A percentile compares a stretch with the other conserved stretches of the same genome.
phyloP scores from a whole-genome alignment of 2,113 vertebrate genomes.

The Calyptomena viridis region DNA sequence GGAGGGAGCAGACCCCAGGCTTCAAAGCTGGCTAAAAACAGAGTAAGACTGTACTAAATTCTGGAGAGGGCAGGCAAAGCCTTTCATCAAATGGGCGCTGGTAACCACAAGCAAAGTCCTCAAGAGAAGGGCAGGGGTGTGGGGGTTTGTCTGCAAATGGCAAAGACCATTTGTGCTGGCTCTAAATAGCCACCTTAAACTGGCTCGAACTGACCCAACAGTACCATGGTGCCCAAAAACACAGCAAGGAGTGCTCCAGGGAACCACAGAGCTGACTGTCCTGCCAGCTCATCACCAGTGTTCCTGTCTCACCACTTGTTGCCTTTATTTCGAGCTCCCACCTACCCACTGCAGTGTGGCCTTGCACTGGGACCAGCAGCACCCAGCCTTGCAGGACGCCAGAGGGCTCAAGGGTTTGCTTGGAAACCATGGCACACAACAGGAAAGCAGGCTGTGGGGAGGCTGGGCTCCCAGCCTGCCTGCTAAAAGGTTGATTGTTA shows the following conservation, averaged over 20 bases:
- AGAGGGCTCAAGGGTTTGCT: not conserved
- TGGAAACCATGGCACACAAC: not conserved
- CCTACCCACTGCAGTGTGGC: not conserved
- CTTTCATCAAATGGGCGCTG: not conserved
- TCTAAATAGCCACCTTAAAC: not conserved
- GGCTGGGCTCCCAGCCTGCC: not conserved
- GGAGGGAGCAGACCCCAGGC: not conserved
- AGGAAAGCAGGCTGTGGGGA: not conserved
- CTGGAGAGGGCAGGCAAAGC: not conserved
- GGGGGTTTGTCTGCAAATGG: not conserved
- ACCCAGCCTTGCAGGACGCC: not conserved
- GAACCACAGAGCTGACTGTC: not conserved
- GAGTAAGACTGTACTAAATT: not conserved
- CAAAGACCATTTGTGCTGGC: not conserved
- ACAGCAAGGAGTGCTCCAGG: not conserved
- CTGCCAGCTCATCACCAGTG: not conserved
- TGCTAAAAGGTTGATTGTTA: not conserved
- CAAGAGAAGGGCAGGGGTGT: not conserved
- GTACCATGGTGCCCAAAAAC: fast-evolving
- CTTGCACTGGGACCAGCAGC: not conserved
- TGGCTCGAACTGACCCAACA: not conserved
- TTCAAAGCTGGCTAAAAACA: slow-evolving; percentile 13
- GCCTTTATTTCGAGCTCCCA: not conserved
- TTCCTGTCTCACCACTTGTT: not conserved
- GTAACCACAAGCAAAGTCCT: not conserved